phyloP scores from a whole-genome alignment of 2,113 vertebrate species.

The Oxygymnocypris stewartii region DNA sequence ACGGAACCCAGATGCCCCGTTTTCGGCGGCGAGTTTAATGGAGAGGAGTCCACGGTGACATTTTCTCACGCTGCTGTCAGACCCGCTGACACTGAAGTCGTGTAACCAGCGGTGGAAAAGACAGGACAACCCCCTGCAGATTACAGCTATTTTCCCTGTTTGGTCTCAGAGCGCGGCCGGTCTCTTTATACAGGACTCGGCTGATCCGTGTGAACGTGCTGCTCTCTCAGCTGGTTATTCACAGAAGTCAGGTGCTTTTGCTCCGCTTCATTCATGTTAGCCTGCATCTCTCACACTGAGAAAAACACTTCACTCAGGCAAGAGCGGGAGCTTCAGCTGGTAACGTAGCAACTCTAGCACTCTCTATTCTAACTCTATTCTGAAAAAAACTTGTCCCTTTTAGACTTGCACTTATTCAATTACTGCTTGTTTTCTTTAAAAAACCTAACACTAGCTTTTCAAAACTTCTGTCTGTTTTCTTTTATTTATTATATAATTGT shows the following conservation, averaged over 20 bases:
- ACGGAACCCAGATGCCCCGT: background rate
- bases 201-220: constrained; percentile 3
- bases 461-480: no score
- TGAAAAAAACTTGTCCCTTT: no score
- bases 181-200: background rate
- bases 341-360: background rate
- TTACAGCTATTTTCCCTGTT: background rate
- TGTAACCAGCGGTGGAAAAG: background rate
- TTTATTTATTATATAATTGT: no score
- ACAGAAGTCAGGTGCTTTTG: background rate
- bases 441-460: no score
- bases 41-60: background rate
- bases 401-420: no score
- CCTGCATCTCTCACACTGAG: background rate
- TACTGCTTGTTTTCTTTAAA: no score
- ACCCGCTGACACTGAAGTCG: background rate
- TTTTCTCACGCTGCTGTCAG: background rate
- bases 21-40: constrained; percentile 14
- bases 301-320: background rate
- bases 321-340: background rate
- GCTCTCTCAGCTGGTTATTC: constrained; percentile 14
- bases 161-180: background rate
- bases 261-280: constrained; percentile 6
- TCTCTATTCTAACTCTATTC: no score
- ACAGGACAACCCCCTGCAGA: background rate